phyloP scores from a whole-genome alignment of 1,140 invertebrate species.

The Phymastichus coffea region DNA sequence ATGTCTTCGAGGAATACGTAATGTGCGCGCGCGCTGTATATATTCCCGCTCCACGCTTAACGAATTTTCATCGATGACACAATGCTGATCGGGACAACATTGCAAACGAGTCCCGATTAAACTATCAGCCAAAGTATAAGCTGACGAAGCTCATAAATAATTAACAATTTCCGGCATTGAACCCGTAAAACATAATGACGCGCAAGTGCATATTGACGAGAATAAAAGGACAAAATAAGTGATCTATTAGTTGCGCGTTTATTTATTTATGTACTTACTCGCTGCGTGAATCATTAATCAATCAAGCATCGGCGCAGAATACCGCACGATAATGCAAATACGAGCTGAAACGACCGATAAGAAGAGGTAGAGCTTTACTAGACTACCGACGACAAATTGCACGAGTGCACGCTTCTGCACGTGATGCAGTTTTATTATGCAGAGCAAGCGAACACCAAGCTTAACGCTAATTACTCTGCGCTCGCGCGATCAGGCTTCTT shows the following conservation, averaged over 20 bases:
- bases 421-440: conserved; percentile 5
- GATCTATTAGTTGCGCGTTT: conserved; percentile 12
- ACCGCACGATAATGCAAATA: conserved; percentile 23
- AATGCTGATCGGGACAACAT: too few relatives aligned
- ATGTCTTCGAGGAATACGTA: conserved; percentile 24
- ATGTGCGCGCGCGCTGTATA: not conserved
- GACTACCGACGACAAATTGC: conserved; percentile 27
- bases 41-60: too few relatives aligned
- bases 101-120: too few relatives aligned
- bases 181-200: conserved; percentile 16
- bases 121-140: too few relatives aligned
- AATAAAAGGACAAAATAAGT: not conserved
- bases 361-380: conserved; percentile 15
- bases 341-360: too few relatives aligned
- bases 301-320: conserved; percentile 18
- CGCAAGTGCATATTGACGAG: not conserved
- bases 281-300: conserved; percentile 25
- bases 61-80: too few relatives aligned
- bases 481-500: conserved; percentile 5
- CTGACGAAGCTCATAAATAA: too few relatives aligned
- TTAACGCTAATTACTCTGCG: conserved; percentile 17
- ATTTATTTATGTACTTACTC: conserved; percentile 8
- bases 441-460: not conserved
- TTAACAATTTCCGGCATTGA: too few relatives aligned
- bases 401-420: conserved; percentile 9